A percentile compares a stretch with the other conserved stretches of the same genome.
These are phyloP conservation scores for Limonius californicus DNA, from an alignment of 1,140 invertebrate genomes.

Conservation along the genomic window DNA sequence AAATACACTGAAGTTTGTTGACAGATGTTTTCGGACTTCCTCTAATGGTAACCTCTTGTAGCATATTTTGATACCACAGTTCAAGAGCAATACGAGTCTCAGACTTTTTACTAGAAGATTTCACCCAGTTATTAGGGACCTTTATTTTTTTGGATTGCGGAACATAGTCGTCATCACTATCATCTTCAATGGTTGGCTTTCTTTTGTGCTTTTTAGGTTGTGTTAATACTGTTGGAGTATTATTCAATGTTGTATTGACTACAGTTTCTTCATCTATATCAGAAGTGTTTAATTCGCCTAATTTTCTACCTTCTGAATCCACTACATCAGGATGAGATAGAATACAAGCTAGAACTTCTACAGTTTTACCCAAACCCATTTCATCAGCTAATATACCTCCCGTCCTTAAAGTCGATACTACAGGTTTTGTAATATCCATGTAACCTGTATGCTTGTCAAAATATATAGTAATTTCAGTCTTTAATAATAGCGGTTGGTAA, in stretches of 20 bases:
- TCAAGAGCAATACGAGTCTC: conserved; percentile 31
- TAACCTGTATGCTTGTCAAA: conserved; percentile 54
- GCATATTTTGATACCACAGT: conserved; percentile 32
- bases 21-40: background rate
- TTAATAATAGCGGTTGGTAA: conserved; percentile 44
- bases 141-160: conserved; percentile 25
- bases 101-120: conserved; percentile 24
- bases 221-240: background rate
- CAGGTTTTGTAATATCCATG: conserved; percentile 43
- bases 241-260: too few relatives aligned
- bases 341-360: conserved; percentile 70
- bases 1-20: conserved; percentile 40
- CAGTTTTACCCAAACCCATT: conserved; percentile 82
- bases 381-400: conserved; percentile 81
- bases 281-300: too few relatives aligned
- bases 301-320: conserved; percentile 32
- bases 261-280: background rate
- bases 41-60: conserved; percentile 21
- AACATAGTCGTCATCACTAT: background rate
- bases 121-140: conserved; percentile 27
- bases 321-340: conserved; percentile 51
- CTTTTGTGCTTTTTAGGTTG: conserved; percentile 12
- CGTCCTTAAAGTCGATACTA: conserved; percentile 43
- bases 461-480: conserved; percentile 47
- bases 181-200: background rate